Percentiles rank a stretch among this genome's conserved stretches.
phyloP scores from a whole-genome alignment of 2,113 vertebrate genomes.

The Amblyornis subalaris region DNA sequence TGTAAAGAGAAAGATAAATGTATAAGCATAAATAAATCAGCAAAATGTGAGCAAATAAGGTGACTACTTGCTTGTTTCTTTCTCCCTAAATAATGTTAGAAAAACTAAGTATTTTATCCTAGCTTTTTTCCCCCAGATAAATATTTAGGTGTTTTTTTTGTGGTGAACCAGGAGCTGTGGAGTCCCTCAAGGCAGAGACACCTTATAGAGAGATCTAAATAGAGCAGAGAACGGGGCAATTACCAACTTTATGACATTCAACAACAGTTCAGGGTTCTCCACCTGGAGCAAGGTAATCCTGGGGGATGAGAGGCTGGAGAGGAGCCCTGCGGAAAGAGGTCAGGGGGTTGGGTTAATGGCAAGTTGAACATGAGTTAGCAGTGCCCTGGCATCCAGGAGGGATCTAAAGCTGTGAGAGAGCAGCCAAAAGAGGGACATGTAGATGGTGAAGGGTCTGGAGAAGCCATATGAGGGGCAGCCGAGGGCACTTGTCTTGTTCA shows the following conservation, averaged over 20 bases:
- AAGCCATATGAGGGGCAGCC: neutral
- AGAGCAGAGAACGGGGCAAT: neutral
- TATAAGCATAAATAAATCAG: neutral
- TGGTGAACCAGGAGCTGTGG: neutral
- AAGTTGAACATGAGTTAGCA: neutral
- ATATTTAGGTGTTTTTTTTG: neutral
- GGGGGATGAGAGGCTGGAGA: neutral
- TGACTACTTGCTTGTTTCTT: neutral
- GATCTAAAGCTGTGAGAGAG: neutral
- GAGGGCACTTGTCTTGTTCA: neutral
- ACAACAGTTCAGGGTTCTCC: neutral
- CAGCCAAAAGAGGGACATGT: neutral
- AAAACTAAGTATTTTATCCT: neutral
- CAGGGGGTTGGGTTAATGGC: neutral
- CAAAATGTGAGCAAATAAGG: neutral
- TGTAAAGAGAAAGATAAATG: neutral
- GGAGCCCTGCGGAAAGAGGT: neutral
- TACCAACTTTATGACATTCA: neutral
- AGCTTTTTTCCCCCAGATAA: neutral
- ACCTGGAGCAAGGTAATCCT: neutral
- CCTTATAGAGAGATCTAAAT: neutral
- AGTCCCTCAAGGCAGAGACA: neutral
- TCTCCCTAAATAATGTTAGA: neutral
- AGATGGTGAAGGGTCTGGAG: neutral
- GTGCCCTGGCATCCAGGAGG: neutral